Base-by-base conservation (phyloP, 2,797 vertebrate genomes). In the Oreochromis mossambicus region DNA sequence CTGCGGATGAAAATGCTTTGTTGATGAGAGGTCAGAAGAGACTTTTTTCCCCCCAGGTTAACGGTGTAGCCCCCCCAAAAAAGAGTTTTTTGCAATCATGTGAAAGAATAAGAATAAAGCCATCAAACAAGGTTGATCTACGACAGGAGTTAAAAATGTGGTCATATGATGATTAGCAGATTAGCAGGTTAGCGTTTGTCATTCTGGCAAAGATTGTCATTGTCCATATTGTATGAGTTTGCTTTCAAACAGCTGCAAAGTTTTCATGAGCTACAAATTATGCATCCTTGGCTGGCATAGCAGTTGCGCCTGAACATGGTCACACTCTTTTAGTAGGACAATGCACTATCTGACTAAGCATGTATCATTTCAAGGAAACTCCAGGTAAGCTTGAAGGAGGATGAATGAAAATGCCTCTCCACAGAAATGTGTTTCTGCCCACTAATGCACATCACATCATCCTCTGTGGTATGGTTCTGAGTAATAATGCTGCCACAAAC, bases 11-110 rank as follows among this genome's bases (percentile, higher is more conserved):
- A 86, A 91, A 89, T 21, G 78, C 24, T 86, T 81, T 86, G 86
- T 83, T 89, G 89, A 91, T 90, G 83, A 90, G 73, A 85, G 86
- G 88, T 89, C 79, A 88, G 79, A 79, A 56, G 56, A 79, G 51
- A 87, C 29, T 52, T 80, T 52, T 52, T 70, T 80, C 66, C 75
- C 1, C 17, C 32, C 55, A 61, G 55, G 70, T 29, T 82, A 70
- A 86, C 19, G 61, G 41, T 79, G 78, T 81, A 63, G 56, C 43
- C 61, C 61, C 56, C 56, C 3, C 24, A 24, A 2, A 11, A 61
- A 61, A 61, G 5, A 11, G 58, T 48, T 55, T 83, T 78, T 54
- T 87, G 68, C 83, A 55, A 55, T 8, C 3, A 21, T n/a, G 75
- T 78, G 78, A 80, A 85, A 77, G 9, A 10, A 21, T 11, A 52